Conservation (phyloP, 2,113 vertebrate genomes). For the Colinus virginianus region DNA sequence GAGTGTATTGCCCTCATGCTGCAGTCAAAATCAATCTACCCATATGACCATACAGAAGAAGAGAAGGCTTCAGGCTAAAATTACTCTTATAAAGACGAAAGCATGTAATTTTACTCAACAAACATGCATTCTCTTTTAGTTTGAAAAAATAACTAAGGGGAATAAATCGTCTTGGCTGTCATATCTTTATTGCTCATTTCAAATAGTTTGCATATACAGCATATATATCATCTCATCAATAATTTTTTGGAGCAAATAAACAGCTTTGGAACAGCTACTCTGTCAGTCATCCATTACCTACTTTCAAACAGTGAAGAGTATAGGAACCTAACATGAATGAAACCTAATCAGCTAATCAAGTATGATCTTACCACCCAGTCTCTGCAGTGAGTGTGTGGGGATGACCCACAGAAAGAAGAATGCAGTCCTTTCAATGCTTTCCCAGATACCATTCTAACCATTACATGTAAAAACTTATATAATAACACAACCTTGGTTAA, state of each 20-base stretch:
- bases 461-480: background rate
- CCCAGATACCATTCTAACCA: background rate
- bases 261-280: background rate
- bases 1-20: constrained; percentile 13
- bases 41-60: constrained; percentile 31
- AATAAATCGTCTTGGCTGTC: constrained; percentile 34
- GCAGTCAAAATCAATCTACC: constrained; percentile 61
- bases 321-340: background rate
- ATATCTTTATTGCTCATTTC: constrained; percentile 31
- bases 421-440: background rate
- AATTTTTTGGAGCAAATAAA: background rate
- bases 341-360: background rate
- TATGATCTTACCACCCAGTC: background rate
- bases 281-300: background rate
- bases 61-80: constrained; percentile 41
- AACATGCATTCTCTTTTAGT: constrained; percentile 22
- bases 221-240: background rate
- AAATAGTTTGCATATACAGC: background rate
- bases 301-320: background rate
- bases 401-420: background rate
- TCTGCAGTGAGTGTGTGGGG: background rate
- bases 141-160: constrained; percentile 64
- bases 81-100: constrained; percentile 24
- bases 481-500: background rate
- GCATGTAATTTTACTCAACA: constrained; percentile 27